phyloP scores from a whole-genome alignment of 2,888 invertebrate species.

The Venustoraphidia nigricollis region DNA sequence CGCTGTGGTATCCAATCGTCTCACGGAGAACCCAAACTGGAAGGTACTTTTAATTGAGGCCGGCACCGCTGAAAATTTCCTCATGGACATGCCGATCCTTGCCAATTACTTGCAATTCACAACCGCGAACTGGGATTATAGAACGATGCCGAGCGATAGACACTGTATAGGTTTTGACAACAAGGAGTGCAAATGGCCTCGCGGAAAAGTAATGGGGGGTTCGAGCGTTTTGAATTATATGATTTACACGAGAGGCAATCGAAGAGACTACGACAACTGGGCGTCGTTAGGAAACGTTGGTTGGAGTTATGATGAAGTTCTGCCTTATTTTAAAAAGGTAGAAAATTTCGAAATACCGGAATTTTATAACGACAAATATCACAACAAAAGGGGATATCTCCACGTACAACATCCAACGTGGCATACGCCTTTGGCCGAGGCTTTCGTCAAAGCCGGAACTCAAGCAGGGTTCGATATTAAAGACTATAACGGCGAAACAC shows the following conservation, averaged over 20 bases:
- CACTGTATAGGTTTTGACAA: constrained; percentile 24
- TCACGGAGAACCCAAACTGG: constrained; percentile 29
- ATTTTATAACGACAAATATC: constrained; percentile 34
- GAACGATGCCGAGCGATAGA: constrained; percentile 28
- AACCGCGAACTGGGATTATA: constrained; percentile 42
- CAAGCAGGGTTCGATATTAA: constrained; percentile 41
- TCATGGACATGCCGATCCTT: constrained; percentile 50
- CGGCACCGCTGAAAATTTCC: constrained; percentile 37
- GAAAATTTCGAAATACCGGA: constrained; percentile 51
- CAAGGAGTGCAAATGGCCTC: constrained; percentile 23
- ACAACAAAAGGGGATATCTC: constrained; percentile 38
- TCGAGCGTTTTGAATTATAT: constrained; percentile 67
- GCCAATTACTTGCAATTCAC: constrained; percentile 46
- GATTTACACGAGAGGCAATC: constrained; percentile 60
- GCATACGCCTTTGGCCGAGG: constrained; percentile 32
- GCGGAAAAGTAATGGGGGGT: constrained; percentile 70
- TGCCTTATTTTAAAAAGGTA: constrained; percentile 63
- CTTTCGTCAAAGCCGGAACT: constrained; percentile 44
- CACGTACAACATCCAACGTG: constrained; percentile 37
- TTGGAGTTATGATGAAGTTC: constrained; percentile 56
- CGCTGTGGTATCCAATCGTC: constrained; percentile 31
- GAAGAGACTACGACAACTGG: constrained; percentile 65
- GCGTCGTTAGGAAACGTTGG: constrained; percentile 50
- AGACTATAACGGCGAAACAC: constrained; percentile 45
- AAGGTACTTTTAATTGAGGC: constrained; percentile 35